Base-by-base conservation (phyloP, 2,888 invertebrate species). In the Nomada goodeniana region DNA sequence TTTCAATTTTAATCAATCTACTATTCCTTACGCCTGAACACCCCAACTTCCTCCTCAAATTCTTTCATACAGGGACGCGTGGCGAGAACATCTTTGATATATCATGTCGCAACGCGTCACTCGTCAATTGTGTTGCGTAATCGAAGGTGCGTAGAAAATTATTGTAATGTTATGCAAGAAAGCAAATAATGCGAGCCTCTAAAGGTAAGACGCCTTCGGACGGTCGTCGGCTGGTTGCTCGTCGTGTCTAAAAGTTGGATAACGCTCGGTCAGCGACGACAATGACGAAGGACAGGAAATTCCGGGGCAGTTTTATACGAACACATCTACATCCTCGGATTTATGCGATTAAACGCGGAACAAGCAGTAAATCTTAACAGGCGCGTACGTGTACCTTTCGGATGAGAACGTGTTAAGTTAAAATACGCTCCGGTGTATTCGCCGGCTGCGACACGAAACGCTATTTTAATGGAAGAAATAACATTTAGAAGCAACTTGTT, bases 91-190 rank as follows among this genome's bases (percentile, higher is more conserved):
- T 61, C 47, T 76, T 36, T 65, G 64, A 65, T 29, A 60, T 42
- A 69, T 70, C 36, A 29, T 36, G 64, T 60, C 60, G 68, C 61
- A 70, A 74, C 79, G 20, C 52, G 63, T 20, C 53, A 13, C 53
- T 50, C 63, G 65, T 55, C 65, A 47, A 53, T 47, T 2, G 5
- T n/a, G 20, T 82, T 75, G 23, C 20, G 61, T 53, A 81, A 82
- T 26, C n/a, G 68, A 29, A 60, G 82, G 44, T 81, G 76, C 68
- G 76, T 82, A 68, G 82, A 82, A 82, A 82, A 82, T 71, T 71
- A 64, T 82, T 82, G 81, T 76, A 75, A 76, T 23, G 52, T 82
- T 76, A 71, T 80, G 82, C 68, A 82, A 82, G 52, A 42, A 76
- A 55, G 71, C 68, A 72, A 82, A 82, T 59, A 82, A 82, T 63